Conservation (phyloP, 2,888 invertebrate genomes). For the Cheilosia vernalis region DNA sequence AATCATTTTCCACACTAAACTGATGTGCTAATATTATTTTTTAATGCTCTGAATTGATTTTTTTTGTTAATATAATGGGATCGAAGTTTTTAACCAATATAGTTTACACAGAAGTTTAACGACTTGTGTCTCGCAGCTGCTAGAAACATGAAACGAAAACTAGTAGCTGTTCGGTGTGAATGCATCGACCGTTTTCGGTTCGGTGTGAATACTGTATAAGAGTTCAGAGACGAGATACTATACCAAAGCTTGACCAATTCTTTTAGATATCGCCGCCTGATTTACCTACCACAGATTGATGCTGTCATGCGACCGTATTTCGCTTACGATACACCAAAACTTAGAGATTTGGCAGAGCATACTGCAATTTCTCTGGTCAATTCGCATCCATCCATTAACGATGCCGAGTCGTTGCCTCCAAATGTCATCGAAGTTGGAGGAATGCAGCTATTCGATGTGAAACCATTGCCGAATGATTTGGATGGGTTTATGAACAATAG, state of each 20-base stretch:
- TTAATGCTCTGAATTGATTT: too few relatives aligned
- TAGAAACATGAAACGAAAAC: too few relatives aligned
- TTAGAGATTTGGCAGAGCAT: conserved; percentile 75
- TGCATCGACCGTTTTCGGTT: too few relatives aligned
- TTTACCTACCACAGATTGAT: conserved; percentile 74
- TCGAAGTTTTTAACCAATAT: too few relatives aligned
- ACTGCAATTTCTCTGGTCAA: conserved; percentile 80
- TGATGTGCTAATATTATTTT: too few relatives aligned
- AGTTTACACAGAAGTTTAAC: too few relatives aligned
- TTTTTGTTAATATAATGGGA: too few relatives aligned
- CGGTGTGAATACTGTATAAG: too few relatives aligned
- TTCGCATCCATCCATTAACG: conserved; percentile 79
- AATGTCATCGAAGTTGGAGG: conserved; percentile 82
- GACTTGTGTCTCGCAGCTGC: too few relatives aligned
- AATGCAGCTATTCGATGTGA: conserved; percentile 79
- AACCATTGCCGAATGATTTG: conserved; percentile 77
- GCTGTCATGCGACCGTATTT: conserved; percentile 73
- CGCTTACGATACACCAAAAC: conserved; percentile 65
- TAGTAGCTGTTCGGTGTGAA: too few relatives aligned
- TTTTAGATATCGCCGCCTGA: conserved; percentile 55
- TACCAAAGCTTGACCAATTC: neutral
- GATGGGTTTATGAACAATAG: conserved; percentile 78
- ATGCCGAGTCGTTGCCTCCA: conserved; percentile 80
- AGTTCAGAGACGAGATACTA: too few relatives aligned
- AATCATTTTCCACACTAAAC: too few relatives aligned